A percentile compares a stretch with the other conserved stretches of the same genome.
These are phyloP conservation scores for Otus sunia DNA, from an alignment of 2,113 vertebrate species.

Conservation along the genomic window DNA sequence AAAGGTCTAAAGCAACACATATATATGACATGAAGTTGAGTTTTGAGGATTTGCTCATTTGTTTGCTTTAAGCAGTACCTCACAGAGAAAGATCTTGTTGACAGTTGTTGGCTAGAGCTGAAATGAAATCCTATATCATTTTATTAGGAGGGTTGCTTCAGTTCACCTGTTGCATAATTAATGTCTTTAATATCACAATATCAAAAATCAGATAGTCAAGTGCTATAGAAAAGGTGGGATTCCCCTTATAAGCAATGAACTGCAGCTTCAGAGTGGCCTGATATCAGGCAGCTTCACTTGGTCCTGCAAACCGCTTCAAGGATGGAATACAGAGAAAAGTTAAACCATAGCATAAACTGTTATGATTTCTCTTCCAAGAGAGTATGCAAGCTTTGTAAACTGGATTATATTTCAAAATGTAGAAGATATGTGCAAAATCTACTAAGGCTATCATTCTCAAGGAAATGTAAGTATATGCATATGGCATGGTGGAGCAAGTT, in stretches of 20 bases:
- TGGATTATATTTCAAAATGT: neutral
- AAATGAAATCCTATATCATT: neutral
- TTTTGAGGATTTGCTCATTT: neutral
- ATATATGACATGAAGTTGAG: neutral
- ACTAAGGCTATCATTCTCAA: conserved; percentile 19
- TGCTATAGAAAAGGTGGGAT: neutral
- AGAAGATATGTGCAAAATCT: conserved; percentile 1
- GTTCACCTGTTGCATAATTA: neutral
- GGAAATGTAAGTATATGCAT: conserved; percentile 17
- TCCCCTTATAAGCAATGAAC: neutral
- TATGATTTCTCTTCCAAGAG: neutral
- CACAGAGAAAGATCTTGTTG: neutral
- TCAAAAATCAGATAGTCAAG: neutral
- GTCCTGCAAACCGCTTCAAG: neutral
- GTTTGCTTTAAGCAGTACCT: neutral
- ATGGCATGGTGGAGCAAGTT: conserved; percentile 21
- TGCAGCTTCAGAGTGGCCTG: neutral
- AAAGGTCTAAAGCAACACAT: neutral
- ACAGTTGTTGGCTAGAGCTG: neutral
- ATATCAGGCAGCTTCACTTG: neutral
- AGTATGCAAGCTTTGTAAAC: neutral
- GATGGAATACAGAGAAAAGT: neutral
- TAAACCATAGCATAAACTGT: neutral
- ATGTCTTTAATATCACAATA: neutral
- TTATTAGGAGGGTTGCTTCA: neutral